Percentiles rank a stretch among this genome's conserved stretches.
phyloP scores from a whole-genome alignment of 2,113 vertebrate genomes.

The Hemichromis elongatus region DNA sequence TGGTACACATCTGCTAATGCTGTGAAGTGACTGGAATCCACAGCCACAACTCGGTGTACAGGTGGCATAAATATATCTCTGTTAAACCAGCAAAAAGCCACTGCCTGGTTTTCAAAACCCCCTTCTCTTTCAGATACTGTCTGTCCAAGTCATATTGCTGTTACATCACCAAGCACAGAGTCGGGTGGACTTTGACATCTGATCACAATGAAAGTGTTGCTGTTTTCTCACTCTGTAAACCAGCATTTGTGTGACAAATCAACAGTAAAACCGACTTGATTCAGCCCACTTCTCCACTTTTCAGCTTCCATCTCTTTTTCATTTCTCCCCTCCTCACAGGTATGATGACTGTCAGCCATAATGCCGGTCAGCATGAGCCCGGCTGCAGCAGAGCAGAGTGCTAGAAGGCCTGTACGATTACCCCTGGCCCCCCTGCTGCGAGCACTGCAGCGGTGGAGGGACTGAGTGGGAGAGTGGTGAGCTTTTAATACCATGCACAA shows the following conservation, averaged over 20 bases:
- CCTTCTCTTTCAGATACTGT: slow-evolving; percentile 22
- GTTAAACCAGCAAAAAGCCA: slow-evolving; percentile 29
- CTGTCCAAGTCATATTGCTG: slow-evolving; percentile 24
- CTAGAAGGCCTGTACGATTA: slow-evolving; percentile 66
- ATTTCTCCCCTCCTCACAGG: slow-evolving; percentile 58
- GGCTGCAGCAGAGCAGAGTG: slow-evolving; percentile 49
- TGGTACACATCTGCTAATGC: slow-evolving; percentile 11
- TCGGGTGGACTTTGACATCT: slow-evolving; percentile 25
- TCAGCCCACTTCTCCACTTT: slow-evolving; percentile 52
- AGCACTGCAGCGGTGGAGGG: slow-evolving; percentile 39
- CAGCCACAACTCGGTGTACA: slow-evolving; percentile 13
- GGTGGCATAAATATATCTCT: slow-evolving; percentile 23
- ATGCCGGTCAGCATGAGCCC: slow-evolving; percentile 60
- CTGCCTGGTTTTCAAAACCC: slow-evolving; percentile 8
- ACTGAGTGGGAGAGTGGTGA: slow-evolving; percentile 65
- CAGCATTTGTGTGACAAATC: slow-evolving; percentile 56
- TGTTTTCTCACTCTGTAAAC: slow-evolving; percentile 42
- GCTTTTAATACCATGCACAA: slow-evolving; percentile 73
- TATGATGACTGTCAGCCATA: slow-evolving; percentile 64
- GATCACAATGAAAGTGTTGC: slow-evolving; percentile 34
- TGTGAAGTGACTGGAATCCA: slow-evolving; percentile 18
- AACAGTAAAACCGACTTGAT: slow-evolving; percentile 47
- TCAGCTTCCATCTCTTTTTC: slow-evolving; percentile 56
- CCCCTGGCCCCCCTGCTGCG: slow-evolving; percentile 42
- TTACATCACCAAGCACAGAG: slow-evolving; percentile 37